Percentiles rank a stretch among this genome's conserved stretches.
These are phyloP conservation scores for Aphis craccivora DNA, from an alignment of 1,140 invertebrate species.

Conservation along the genomic window DNA sequence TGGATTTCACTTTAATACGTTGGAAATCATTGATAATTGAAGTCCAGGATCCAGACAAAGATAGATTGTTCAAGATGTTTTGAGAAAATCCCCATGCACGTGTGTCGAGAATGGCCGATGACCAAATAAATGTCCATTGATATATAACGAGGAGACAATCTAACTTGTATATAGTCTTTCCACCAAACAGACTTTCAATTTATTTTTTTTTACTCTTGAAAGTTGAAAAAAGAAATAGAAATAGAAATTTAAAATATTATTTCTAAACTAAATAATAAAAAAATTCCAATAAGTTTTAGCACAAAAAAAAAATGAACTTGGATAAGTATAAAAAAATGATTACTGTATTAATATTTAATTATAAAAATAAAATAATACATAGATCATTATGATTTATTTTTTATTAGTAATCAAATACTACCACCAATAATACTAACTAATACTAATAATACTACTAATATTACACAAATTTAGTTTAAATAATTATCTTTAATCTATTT, in stretches of 20 bases:
- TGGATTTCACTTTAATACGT: slow-evolving; percentile 40
- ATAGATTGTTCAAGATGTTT: slow-evolving; percentile 36
- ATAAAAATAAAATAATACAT: neutral
- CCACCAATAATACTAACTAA: too few species aligned
- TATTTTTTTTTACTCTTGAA: slow-evolving; percentile 34
- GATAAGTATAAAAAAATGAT: too few species aligned
- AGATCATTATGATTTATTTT: neutral
- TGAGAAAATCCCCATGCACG: slow-evolving; percentile 1
- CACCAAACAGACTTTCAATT: slow-evolving; percentile 38
- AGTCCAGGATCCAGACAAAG: slow-evolving; percentile 38
- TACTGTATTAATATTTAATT: neutral
- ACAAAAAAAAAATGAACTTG: neutral
- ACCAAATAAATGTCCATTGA: slow-evolving; percentile 44
- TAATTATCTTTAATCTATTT: too few species aligned
- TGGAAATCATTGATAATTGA: slow-evolving; percentile 53
- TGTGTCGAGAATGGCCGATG: slow-evolving; percentile 48
- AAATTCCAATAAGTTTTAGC: neutral
- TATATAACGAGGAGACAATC: neutral
- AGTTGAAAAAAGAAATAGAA: neutral
- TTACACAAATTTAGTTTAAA: neutral
- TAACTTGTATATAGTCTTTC: slow-evolving; percentile 25
- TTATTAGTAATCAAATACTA: neutral
- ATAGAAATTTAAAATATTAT: neutral
- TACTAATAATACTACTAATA: too few species aligned
- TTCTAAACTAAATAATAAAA: neutral